Conservation (phyloP, 2,113 vertebrate genomes). For the Polyodon spathula region DNA sequence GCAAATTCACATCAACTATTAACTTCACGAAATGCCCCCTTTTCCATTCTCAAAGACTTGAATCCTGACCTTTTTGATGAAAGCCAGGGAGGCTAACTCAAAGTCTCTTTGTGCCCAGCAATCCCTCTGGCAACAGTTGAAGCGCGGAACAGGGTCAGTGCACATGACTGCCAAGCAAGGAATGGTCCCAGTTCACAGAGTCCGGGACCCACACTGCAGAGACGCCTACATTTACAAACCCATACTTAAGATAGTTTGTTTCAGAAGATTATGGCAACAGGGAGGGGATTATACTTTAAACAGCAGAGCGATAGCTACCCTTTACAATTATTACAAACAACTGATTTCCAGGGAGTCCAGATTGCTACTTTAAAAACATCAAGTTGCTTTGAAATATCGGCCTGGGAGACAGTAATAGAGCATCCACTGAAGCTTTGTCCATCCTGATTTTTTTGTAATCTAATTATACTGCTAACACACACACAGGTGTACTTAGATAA, state of each 20-base stretch:
- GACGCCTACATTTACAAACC: slow-evolving; percentile 47
- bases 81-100: not conserved
- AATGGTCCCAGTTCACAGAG: slow-evolving; percentile 25
- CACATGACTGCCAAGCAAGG: slow-evolving; percentile 24
- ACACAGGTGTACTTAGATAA: no score
- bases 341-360: no score
- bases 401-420: no score
- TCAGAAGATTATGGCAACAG: slow-evolving; percentile 42
- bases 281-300: slow-evolving; percentile 31
- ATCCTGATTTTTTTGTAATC: no score
- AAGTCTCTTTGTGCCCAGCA: slow-evolving; percentile 16
- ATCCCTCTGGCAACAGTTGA: slow-evolving; percentile 19
- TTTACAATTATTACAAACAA: no score
- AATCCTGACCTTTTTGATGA: slow-evolving; percentile 18
- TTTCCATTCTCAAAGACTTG: slow-evolving; percentile 16
- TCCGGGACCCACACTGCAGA: slow-evolving; percentile 17
- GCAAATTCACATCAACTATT: slow-evolving; percentile 13
- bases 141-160: slow-evolving; percentile 19
- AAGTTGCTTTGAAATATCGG: no score
- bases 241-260: slow-evolving; percentile 49
- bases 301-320: no score
- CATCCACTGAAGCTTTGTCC: no score
- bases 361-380: no score
- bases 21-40: slow-evolving; percentile 6
- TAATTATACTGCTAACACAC: no score